Evolutionary conservation across 23 tunicate species (phyloP).

Genomic region (Diplosoma virens): DNA sequence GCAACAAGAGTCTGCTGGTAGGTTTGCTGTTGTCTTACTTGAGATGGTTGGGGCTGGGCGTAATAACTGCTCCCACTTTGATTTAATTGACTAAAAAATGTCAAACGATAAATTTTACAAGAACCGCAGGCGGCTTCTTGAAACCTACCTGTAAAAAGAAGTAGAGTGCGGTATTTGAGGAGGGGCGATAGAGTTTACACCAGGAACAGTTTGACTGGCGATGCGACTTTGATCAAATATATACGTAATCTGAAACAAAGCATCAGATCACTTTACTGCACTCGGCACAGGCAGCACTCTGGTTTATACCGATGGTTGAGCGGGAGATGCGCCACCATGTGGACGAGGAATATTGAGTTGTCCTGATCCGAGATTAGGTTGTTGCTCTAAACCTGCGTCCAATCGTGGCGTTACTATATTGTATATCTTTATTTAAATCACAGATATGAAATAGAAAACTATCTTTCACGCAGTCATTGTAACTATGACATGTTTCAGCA

Average conservation of each 20-base stretch:
- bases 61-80: conserved; percentile 52
- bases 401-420: too few species aligned
- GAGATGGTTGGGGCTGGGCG: conserved; percentile 39
- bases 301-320: conserved; percentile 21
- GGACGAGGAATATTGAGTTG: conserved; percentile 42
- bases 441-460: not conserved
- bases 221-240: conserved; percentile 53
- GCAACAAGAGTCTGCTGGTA: conserved; percentile 53
- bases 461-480: conserved; percentile 44
- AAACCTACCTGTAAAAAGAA: conserved; percentile 42
- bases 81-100: conserved; percentile 35
- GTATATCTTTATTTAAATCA: not conserved
- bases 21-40: conserved; percentile 50
- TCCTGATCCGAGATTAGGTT: conserved; percentile 36
- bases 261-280: too few species aligned
- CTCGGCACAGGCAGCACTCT: not conserved
- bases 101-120: not conserved
- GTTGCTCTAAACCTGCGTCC: conserved; percentile 36
- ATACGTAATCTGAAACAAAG: conserved; percentile 13
- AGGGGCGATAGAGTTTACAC: conserved; percentile 22
- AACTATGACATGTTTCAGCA: conserved; percentile 62
- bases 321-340: conserved; percentile 61
- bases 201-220: conserved; percentile 20
- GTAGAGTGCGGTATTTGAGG: conserved; percentile 49
- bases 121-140: not conserved